Conservation (phyloP, 2,888 invertebrate species). For the Drosophila borealis region DNA sequence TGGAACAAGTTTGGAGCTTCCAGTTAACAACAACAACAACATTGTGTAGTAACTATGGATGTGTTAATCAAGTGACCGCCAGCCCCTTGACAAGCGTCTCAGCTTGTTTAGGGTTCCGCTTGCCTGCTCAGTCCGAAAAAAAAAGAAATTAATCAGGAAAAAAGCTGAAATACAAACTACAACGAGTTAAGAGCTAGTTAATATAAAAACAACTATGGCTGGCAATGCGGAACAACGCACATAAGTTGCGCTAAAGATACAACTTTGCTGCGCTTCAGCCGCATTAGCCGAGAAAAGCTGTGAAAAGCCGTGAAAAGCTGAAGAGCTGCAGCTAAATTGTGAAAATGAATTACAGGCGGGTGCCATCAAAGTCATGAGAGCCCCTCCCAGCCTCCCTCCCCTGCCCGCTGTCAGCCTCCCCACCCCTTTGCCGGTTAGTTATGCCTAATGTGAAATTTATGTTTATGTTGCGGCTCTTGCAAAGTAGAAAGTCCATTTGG, state of each 20-base stretch:
- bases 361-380: conserved; percentile 60
- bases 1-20: conserved; percentile 67
- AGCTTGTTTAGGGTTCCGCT: conserved; percentile 71
- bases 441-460: conserved; percentile 78
- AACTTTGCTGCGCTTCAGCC: conserved; percentile 52
- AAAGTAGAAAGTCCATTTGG: conserved; percentile 71
- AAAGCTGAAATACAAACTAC: conserved; percentile 20
- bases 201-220: conserved; percentile 30
- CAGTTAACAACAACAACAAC: conserved; percentile 30
- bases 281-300: conserved; percentile 54
- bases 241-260: conserved; percentile 29
- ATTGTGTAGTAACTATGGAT: conserved; percentile 43
- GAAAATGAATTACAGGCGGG: conserved; percentile 68
- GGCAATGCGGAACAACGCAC: conserved; percentile 63
- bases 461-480: conserved; percentile 55
- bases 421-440: conserved; percentile 29
- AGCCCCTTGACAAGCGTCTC: conserved; percentile 44
- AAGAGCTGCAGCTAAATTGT: conserved; percentile 34
- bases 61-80: conserved; percentile 67
- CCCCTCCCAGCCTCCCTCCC: not conserved
- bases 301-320: conserved; percentile 48
- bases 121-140: conserved; percentile 54
- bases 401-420: not conserved
- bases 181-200: conserved; percentile 45
- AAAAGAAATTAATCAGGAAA: conserved; percentile 14